phyloP scores from a whole-genome alignment of 2,888 invertebrate genomes.

The Caenorhabditis afra region DNA sequence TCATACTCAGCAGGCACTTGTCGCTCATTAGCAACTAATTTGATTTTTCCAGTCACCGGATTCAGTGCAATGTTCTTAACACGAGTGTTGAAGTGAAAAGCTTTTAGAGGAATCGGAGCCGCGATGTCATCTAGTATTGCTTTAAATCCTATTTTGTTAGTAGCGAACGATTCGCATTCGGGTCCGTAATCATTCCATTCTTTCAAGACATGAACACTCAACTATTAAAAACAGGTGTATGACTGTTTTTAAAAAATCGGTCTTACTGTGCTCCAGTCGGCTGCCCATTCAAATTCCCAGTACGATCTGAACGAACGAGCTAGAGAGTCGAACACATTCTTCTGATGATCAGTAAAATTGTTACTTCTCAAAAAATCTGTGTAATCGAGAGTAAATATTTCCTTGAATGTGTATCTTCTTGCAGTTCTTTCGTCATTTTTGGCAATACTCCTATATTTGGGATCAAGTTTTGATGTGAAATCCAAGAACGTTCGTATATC shows the following conservation, averaged over 20 bases:
- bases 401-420: constrained; percentile 63
- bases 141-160: constrained; percentile 73
- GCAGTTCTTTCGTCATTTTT: constrained; percentile 66
- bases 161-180: constrained; percentile 71
- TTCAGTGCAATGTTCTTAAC: constrained; percentile 66
- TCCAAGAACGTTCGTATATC: constrained; percentile 64
- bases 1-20: constrained; percentile 65
- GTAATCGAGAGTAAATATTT: constrained; percentile 65
- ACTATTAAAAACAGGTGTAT: constrained; percentile 50
- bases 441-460: constrained; percentile 67
- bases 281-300: constrained; percentile 79
- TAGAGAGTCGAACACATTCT: constrained; percentile 70
- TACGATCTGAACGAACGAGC: constrained; percentile 73
- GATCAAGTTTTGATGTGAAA: constrained; percentile 66
- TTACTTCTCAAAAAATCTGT: constrained; percentile 60
- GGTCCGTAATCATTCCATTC: constrained; percentile 76
- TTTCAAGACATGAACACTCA: constrained; percentile 73
- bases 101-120: constrained; percentile 46
- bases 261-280: constrained; percentile 72
- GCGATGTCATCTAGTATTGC: constrained; percentile 71
- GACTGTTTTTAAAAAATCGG: not conserved
- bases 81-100: constrained; percentile 68
- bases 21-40: constrained; percentile 41
- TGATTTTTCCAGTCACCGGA: constrained; percentile 18
- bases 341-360: constrained; percentile 62